These are phyloP conservation scores for Pocota personata DNA, from an alignment of 2,888 invertebrate genomes.

Conservation along the genomic window DNA sequence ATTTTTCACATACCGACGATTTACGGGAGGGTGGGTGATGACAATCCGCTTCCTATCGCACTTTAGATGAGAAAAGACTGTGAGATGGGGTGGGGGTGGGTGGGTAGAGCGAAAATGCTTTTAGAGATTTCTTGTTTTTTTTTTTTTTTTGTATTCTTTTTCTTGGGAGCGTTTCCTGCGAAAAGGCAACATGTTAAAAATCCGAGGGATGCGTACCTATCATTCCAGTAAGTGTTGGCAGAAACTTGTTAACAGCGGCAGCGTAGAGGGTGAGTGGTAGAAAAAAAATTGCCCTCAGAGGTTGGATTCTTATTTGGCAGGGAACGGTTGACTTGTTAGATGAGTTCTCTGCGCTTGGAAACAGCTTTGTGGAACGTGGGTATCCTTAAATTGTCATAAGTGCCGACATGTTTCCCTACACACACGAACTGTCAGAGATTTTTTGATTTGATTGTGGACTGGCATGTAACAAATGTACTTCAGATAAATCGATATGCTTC, in stretches of 20 bases:
- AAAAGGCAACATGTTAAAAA: constrained; percentile 29
- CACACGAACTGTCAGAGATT: neutral
- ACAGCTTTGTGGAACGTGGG: constrained; percentile 4
- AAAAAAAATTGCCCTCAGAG: constrained; percentile 1
- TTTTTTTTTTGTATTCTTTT: neutral
- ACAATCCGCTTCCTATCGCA: constrained; percentile 28
- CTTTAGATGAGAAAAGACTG: neutral
- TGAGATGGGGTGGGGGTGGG: neutral
- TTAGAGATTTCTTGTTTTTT: constrained; percentile 14
- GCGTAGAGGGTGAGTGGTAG: neutral
- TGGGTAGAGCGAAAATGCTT: constrained; percentile 19
- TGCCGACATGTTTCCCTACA: constrained; percentile 24
- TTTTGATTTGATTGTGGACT: constrained; percentile 9
- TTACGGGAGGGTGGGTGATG: constrained; percentile 12
- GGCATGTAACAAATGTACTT: constrained; percentile 1
- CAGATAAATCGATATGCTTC: constrained; percentile 12
- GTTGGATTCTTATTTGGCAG: neutral
- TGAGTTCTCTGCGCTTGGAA: neutral
- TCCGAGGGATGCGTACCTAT: constrained; percentile 41
- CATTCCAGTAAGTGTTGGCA: constrained; percentile 45
- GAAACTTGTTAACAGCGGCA: constrained; percentile 45
- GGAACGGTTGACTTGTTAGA: neutral
- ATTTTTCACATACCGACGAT: constrained; percentile 37
- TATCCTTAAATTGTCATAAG: constrained; percentile 41
- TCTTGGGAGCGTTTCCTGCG: neutral